phyloP scores from a whole-genome alignment of 2,113 vertebrate species.

The Turnix velox region DNA sequence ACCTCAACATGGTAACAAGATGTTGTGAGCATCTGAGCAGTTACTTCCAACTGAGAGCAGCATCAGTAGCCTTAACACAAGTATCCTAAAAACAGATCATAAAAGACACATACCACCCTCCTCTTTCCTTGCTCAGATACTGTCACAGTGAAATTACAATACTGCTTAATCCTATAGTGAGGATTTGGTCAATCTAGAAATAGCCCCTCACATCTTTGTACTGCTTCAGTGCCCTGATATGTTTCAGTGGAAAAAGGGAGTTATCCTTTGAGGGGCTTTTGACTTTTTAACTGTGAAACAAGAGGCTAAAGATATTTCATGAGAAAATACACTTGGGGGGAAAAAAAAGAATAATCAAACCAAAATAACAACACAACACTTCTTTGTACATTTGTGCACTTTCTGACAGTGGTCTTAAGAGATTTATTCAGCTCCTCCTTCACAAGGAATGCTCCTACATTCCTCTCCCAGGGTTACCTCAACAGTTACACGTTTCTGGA shows the following conservation, averaged over 20 bases:
- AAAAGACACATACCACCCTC: fast-evolving
- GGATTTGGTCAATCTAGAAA: constrained; percentile 24
- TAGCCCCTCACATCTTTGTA: background rate
- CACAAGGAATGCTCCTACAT: background rate
- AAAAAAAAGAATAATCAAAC: background rate
- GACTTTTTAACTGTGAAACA: constrained; percentile 64
- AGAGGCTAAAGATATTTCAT: constrained; percentile 41
- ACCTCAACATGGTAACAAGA: background rate
- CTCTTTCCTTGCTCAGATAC: background rate
- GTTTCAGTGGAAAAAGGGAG: constrained; percentile 20
- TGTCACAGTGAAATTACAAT: constrained; percentile 34
- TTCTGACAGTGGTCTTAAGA: background rate
- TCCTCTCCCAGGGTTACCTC: background rate
- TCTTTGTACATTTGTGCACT: background rate
- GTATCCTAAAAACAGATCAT: background rate
- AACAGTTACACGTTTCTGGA: background rate
- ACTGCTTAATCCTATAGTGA: constrained; percentile 26
- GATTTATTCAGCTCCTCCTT: background rate
- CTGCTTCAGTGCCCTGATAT: constrained; percentile 16
- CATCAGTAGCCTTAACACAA: background rate
- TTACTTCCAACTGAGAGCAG: background rate
- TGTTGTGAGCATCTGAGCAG: background rate
- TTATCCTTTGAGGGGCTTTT: background rate
- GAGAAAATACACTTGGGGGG: background rate
- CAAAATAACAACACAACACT: background rate